Base-by-base conservation (phyloP, 2,888 invertebrate genomes). In the Poecilus cupreus region DNA sequence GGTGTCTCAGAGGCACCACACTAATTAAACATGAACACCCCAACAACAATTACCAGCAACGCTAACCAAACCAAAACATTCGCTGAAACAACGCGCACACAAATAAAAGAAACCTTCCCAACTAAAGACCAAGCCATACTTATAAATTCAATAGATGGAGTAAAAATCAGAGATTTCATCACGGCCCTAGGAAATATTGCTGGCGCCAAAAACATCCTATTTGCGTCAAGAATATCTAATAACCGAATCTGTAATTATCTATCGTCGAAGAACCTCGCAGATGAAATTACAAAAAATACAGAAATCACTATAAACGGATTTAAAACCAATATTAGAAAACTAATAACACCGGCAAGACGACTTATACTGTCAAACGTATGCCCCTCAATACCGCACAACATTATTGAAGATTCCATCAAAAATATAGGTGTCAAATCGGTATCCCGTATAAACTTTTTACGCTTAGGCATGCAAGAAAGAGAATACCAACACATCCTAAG, bases 301-400 rank as follows among this genome's bases (percentile, higher is more conserved):
- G 16, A 13, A 13, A 16, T 51, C 51, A 51, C n/a, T 5, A n/a
- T 51, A 10, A 51, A 51, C 4, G 51, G 11, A n/a, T n/a, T 51
- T 5, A 51, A 51, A 3, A 68, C 83, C 2, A 18, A 32, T 51
- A 83, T 83, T 2, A 76, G 84, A 54, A 81, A 83, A 49, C 80
- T 85, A 8, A 82, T 86, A 3, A 84, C 84, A 11, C 82, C 83
- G 20, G 64, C 85, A 1, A 81, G 83, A 68, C 78, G 84, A 43
- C 68, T 85, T 13, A 81, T 86, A 16, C 57, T 86, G 0, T 86
- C 86, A 18, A 86, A 86, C 77, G 85, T 86, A 0, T 82, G 82
- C 72, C 85, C 83, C 16, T 74, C 83, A 1, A 85, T 85, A 16
- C 85, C 83, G 5, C 84, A 85, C 43, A 16, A 75, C 4, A 13